phyloP scores from a whole-genome alignment of 1,140 invertebrate species.

The Drosophila nikananu region DNA sequence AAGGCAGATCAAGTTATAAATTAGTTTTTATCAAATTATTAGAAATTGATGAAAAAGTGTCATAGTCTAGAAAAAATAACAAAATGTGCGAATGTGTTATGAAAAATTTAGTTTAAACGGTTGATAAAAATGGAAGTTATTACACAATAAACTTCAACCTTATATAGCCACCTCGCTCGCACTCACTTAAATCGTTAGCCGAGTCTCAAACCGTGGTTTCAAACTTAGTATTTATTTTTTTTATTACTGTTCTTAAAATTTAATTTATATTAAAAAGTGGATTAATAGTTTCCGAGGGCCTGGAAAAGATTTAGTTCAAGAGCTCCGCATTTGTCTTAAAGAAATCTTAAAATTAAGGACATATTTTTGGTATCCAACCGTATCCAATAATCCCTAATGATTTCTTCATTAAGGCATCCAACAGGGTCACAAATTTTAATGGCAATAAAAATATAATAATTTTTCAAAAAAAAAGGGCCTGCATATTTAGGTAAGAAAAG shows the following conservation, averaged over 20 bases:
- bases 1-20: no score
- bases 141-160: background rate
- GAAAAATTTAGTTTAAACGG: no score
- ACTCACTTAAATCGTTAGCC: background rate
- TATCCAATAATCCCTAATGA: background rate
- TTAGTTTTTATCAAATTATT: no score
- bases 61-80: no score
- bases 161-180: background rate
- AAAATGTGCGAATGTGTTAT: no score
- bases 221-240: background rate
- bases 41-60: no score
- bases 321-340: no score
- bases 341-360: background rate
- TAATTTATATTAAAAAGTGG: background rate
- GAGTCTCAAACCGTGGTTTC: background rate
- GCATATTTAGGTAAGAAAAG: background rate
- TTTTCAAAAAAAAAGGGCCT: conserved; percentile 4
- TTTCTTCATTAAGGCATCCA: background rate
- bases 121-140: background rate
- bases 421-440: background rate
- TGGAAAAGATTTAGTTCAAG: no score
- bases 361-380: background rate
- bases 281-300: background rate
- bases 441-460: conserved; percentile 22
- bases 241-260: background rate